Evolutionary conservation across 2,888 invertebrate genomes (phyloP).

Genomic region (Meiosimyza decipiens): DNA sequence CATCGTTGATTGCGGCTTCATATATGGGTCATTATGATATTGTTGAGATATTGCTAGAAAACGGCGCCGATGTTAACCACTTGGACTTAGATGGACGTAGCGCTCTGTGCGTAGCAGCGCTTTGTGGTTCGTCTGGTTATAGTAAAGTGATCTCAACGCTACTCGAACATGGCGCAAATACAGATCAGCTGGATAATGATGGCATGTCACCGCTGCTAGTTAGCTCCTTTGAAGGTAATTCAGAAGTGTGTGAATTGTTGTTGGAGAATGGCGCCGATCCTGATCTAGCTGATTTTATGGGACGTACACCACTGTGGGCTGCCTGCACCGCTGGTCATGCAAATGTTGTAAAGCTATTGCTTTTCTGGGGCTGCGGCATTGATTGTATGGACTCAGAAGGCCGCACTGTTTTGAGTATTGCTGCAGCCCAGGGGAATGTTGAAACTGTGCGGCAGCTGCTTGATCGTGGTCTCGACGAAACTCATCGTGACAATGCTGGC

Average conservation of each 20-base stretch:
- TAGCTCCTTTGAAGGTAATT: constrained; percentile 92
- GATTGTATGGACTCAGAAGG: constrained; percentile 96
- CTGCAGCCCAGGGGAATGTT: constrained; percentile 86
- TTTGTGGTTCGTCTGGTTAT: constrained; percentile 83
- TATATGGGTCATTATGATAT: constrained; percentile 97
- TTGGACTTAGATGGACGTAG: constrained; percentile 89
- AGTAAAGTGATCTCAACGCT: constrained; percentile 77
- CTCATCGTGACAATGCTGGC: constrained; percentile 92
- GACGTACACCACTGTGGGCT: constrained; percentile 89
- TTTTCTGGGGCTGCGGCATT: constrained; percentile 96
- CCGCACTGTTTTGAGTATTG: constrained; percentile 86
- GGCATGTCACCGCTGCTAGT: constrained; percentile 89
- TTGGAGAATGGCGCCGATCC: constrained; percentile 93
- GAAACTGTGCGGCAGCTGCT: constrained; percentile 90
- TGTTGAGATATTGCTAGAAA: constrained; percentile 83
- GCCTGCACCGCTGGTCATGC: constrained; percentile 94
- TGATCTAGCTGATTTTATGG: constrained; percentile 84
- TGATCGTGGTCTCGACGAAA: constrained; percentile 87
- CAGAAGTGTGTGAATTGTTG: constrained; percentile 90
- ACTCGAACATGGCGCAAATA: constrained; percentile 84
- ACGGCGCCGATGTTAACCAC: constrained; percentile 85
- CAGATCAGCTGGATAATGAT: constrained; percentile 85
- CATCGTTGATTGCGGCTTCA: constrained; percentile 93
- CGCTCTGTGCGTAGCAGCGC: constrained; percentile 86
- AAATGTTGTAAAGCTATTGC: constrained; percentile 82